Evolutionary conservation across 1,140 invertebrate species (phyloP), one percentile per base, ranked within the genome.

Genomic region (Rhopalosiphum maidis): DNA sequence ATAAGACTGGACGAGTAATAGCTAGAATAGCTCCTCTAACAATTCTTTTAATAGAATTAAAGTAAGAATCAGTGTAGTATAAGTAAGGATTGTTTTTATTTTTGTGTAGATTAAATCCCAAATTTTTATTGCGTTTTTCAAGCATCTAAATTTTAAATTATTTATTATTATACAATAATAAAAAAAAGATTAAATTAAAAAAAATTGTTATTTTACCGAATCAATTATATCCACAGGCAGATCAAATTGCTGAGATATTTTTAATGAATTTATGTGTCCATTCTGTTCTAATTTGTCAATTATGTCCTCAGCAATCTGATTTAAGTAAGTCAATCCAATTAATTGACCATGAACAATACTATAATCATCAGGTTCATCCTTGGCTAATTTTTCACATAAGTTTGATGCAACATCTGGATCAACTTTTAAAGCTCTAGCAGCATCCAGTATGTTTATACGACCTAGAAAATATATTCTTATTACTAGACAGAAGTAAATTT

Each of bases 11-110:
- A 94, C 97, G 97, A 2, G 98, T 98, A 5, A 99, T 96, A n/a
- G 98, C 99, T 94, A 97, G 96, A 89, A 99, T 95, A 35, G 97
- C 97, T 54, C 99, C 99, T 94, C 97, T 96, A 91, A 99, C 97
- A 95, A 97, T 97, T 35, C 98, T 97, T 95, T 97, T 97, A 95
- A 98, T 98, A 94, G 97, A 96, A 55, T 97, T 96, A 93, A 99
- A 97, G 96, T 98, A 99, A 30, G 97, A 97, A 95, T 98, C 97
- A 2, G 98, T 99, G 95, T 98, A 99, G 95, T 99, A 97, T 43
- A 98, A 96, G 94, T 97, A 97, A 5, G 96, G 96, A 95, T 99
- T 98, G 94, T 97, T 96, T 37, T 96, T 95, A 96, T 99, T 98
- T 95, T 51, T 97, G 9, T 97, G 98, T 95, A 93, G 23, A 43